Conservation (phyloP, 2,888 invertebrate genomes). For the Beris morrisii region DNA sequence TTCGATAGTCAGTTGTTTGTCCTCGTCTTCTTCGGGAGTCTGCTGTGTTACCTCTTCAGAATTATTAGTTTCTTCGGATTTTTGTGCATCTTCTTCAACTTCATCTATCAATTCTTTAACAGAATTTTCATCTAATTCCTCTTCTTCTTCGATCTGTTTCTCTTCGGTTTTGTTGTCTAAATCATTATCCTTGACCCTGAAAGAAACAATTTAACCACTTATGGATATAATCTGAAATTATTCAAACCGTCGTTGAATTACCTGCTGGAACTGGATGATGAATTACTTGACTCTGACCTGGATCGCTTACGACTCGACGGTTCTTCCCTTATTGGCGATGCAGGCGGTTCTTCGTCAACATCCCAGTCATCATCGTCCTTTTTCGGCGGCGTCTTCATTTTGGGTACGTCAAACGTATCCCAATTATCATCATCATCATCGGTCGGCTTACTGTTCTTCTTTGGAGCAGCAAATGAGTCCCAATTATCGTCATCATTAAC, state of each 20-base stretch:
- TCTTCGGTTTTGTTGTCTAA: conserved; percentile 36
- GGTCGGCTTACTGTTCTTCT: conserved; percentile 36
- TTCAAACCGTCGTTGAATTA: too few relatives aligned
- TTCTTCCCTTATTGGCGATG: conserved; percentile 42
- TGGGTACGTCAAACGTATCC: conserved; percentile 1
- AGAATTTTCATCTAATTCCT: conserved; percentile 48
- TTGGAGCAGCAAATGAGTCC: conserved; percentile 40
- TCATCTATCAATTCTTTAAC: neutral
- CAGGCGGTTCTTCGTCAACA: conserved; percentile 40
- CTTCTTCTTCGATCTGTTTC: conserved; percentile 57
- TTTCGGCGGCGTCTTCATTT: conserved; percentile 37
- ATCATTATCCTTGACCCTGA: too few relatives aligned
- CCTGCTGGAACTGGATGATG: conserved; percentile 17
- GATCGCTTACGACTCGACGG: conserved; percentile 42
- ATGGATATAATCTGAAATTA: too few relatives aligned
- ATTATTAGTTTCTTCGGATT: conserved; percentile 51
- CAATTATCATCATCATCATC: conserved; percentile 39
- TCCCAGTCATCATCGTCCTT: conserved; percentile 55
- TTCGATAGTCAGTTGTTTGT: conserved; percentile 46
- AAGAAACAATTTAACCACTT: too few relatives aligned
- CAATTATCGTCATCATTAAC: conserved; percentile 47
- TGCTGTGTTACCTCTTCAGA: conserved; percentile 48
- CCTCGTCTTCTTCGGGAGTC: conserved; percentile 48
- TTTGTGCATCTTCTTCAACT: conserved; percentile 1
- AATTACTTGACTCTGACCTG: conserved; percentile 41